Base-by-base conservation (phyloP, 2,113 vertebrate genomes). In the Orientallactaga bullata region DNA sequence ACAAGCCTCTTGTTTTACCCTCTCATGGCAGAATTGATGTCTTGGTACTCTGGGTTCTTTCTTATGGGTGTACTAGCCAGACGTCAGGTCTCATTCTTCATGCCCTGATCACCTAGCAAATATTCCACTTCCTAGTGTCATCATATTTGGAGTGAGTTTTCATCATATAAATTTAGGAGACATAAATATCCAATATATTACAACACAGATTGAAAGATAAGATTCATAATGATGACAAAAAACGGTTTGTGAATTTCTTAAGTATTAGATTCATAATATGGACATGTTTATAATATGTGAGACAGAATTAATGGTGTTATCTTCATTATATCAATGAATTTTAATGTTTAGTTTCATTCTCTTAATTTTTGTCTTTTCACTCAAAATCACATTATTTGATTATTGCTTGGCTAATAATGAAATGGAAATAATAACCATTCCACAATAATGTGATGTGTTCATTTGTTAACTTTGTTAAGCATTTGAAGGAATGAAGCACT, bases 401-500 rank as follows among this genome's bases (percentile, higher is more conserved):
- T 94, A 39, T 89, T 91, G 74, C 95, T 95, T 95, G 88, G 18
- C 37, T 85, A 89, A 93, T 89, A 94, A 88, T 73, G 13, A 92
- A 88, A 77, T 80, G 90, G 78, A 87, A 91, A 94, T 92, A 90
- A 95, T 89, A 94, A 93, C 42, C 42, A 66, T n/a, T 12, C 20
- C 2, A 72, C 15, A 80, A 30, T 79, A 30, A 28, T 18, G 6
- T 39, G 3, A 17, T 72, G 4, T 88, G 93, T 95, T 94, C 89
- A 97, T 96, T 95, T 95, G 95, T n/a, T 78, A 88, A 95, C 95
- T 97, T 87, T 72, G 30, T 74, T 82, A 89, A 94, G 63, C 89
- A 76, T 5, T 90, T 90, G 60, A 32, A 84, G 71, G 55, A 86
- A 81, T n/a, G 68, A 84, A 84, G 24, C 69, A 60, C 60, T 91